Evolutionary conservation across 1,140 invertebrate species (phyloP), one percentile per base, ranked within the genome.

Genomic region (Tetragonula clypearis): DNA sequence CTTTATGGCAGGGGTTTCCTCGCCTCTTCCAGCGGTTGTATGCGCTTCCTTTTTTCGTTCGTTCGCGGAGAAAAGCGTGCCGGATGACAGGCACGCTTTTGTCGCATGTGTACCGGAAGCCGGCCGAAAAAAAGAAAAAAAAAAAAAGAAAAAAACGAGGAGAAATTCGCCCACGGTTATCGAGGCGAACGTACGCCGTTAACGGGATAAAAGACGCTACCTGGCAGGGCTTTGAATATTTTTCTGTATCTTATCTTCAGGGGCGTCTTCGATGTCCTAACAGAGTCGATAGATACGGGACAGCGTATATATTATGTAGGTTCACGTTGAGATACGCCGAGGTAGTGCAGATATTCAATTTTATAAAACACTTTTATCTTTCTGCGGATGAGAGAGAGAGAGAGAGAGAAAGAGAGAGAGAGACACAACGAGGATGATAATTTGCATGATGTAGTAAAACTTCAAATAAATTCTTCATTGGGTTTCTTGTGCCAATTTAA

Each of bases 1-100:
- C 77, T 87, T 90, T 92, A 89, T 82, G 86, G 88, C 79, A 35
- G 35, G 85, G 56, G 2, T 23, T 30, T 88, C 66, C 56, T 53
- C 68, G 69, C 17, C 26, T 17, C 4, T 49, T n/a, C 82, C 49
- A 35, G 21, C 1, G 17, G 2, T n/a, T 2, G 21, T 17, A 19
- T 5, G 55, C 14, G 23, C 0, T 19, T 35, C 19, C 55, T 19
- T 66, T 65, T 41, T 53, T 75, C 21, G 15, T 23, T 30, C 12
- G 5, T 0, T 11, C 26, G 41, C 41, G 41, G 21, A n/a, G 41
- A 15, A 5, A 11, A 58, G 53, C 30, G 2, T 26, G 56, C n/a
- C 23, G 49, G 23, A 79, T 55, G 77, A 68, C 65, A 72, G 68
- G 17, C 23, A 41, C 14, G 66, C 21, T 58, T 19, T 21, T 15